Evolutionary conservation across 2,113 vertebrate species (phyloP).

Genomic region (Ameiurus melas): DNA sequence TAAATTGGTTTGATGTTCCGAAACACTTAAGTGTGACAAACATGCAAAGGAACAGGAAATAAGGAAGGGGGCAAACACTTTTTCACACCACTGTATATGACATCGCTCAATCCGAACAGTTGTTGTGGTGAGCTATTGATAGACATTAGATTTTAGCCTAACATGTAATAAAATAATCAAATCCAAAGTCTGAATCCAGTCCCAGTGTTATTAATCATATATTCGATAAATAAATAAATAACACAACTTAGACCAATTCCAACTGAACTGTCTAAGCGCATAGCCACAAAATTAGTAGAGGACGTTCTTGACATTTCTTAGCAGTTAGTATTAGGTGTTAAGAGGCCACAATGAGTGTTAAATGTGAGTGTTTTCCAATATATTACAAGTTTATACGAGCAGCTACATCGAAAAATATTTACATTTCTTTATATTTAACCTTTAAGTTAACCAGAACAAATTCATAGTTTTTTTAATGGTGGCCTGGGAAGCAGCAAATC

Average conservation of each 20-base stretch:
- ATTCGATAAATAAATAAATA: too few relatives aligned
- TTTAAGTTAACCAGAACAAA: background rate
- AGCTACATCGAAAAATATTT: background rate
- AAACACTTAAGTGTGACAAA: too few relatives aligned
- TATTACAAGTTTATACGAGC: background rate
- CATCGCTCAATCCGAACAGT: background rate
- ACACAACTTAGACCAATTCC: background rate
- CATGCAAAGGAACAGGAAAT: too few relatives aligned
- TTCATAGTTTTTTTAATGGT: background rate
- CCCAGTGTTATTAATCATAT: background rate
- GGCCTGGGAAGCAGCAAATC: background rate
- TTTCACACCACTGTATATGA: too few relatives aligned
- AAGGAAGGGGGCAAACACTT: too few relatives aligned
- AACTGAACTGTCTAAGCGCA: background rate
- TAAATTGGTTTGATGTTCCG: too few relatives aligned
- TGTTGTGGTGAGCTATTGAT: background rate
- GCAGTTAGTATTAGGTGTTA: background rate
- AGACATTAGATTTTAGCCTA: background rate
- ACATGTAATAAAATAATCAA: background rate
- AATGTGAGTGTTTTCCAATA: background rate
- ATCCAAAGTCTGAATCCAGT: background rate
- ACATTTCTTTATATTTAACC: background rate
- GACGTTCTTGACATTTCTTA: background rate
- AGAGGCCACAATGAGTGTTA: background rate
- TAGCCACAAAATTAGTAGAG: background rate